phyloP scores from a whole-genome alignment of 2,113 vertebrate species.

The Amphilophus citrinellus region DNA sequence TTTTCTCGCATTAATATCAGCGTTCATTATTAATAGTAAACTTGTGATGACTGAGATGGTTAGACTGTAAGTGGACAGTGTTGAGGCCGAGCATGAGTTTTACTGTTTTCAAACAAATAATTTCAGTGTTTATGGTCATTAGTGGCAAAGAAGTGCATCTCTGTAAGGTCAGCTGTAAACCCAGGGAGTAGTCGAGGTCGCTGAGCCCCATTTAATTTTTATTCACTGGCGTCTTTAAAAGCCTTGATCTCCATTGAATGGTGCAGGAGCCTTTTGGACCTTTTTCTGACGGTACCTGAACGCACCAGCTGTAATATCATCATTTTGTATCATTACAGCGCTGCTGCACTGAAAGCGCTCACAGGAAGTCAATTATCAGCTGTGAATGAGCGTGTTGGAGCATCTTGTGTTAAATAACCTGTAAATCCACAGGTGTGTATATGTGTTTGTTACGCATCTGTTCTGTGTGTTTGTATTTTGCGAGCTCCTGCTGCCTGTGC shows the following conservation, averaged over 20 bases:
- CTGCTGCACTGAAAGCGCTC: neutral
- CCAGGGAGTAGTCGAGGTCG: neutral
- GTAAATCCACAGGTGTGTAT: neutral
- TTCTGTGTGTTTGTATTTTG: slow-evolving; percentile 15
- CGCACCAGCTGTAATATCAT: neutral
- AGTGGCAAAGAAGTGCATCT: neutral
- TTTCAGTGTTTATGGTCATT: neutral
- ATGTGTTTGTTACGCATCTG: neutral
- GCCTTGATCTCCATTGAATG: neutral
- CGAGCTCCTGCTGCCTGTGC: neutral
- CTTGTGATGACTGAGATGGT: no score
- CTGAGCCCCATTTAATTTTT: neutral
- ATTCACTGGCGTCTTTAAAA: neutral
- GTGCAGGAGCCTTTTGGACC: neutral
- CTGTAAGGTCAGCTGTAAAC: neutral
- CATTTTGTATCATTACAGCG: neutral
- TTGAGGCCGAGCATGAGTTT: no score
- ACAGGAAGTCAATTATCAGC: neutral
- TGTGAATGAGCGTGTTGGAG: neutral
- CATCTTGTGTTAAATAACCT: neutral
- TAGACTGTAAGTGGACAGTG: no score
- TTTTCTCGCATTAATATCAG: no score
- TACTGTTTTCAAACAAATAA: no score
- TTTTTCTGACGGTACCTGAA: neutral
- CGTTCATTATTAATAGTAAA: no score